Evolutionary conservation across 1,140 invertebrate genomes (phyloP), one percentile per base, ranked within the genome.

Genomic region (Yoshiicerus persimilis): DNA sequence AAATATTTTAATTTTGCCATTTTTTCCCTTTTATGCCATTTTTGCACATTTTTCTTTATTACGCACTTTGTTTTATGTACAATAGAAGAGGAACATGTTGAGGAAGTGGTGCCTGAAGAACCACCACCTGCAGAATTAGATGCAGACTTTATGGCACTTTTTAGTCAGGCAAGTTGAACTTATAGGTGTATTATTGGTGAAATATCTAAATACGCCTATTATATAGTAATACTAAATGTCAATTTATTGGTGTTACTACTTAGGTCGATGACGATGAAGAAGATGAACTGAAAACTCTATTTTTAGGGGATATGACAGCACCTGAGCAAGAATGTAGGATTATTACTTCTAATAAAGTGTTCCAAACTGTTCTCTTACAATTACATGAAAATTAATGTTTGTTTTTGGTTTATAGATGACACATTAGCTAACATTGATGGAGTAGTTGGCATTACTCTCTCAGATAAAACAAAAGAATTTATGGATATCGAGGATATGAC

Each of bases 401-500:
- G 11, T 75, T 41, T 39, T 83, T 13, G 8, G 34, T 11, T 16
- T 75, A 11, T 39, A 89, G 88, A 39, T 32, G 86, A 89, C 20
- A 84, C 85, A 23, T 56, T 90, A 25, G 56, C 64, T 16, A 39
- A 77, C 23, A 88, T 87, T 27, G 89, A 89, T 0, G 90, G 90
- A 30, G 62, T 90, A 6, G 70, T 90, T 30, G 90, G 90, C 9
- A 86, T 90, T 23, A 77, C 34, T 34, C 64, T 90, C 4, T 84
- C 88, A 3, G 84, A 89, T 4, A 32, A 87, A 62, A 90, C 90
- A 8, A 88, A 87, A 41, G 13, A 86, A 36, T 90, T 89, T 36
- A 34, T 90, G 11, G 89, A 89, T 23, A 0, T 90, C 0, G 86
- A 89, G n/a, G 88, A 89, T 27, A 36, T 88, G 27, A 34, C 84